Conservation (phyloP, 2,113 vertebrate species). For the Osmerus eperlanus region DNA sequence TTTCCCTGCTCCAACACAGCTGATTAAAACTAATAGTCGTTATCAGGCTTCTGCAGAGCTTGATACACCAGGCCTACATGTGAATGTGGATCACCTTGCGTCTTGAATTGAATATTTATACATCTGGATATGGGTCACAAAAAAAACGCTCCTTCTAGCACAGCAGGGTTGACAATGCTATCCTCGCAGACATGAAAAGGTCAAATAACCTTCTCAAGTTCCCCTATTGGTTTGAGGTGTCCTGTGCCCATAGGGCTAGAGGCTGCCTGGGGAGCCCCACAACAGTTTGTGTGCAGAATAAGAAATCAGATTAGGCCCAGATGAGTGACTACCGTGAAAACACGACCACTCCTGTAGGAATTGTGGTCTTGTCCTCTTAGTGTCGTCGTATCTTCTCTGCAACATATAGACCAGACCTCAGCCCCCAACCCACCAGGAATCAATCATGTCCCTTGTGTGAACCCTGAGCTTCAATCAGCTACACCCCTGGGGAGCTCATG, state of each 20-base stretch:
- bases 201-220: neutral
- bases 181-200: neutral
- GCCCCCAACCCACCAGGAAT: neutral
- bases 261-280: no score
- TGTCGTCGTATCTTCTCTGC: no score
- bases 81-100: neutral
- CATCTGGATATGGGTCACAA: constrained; percentile 2
- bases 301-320: no score
- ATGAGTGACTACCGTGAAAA: no score
- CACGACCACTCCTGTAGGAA: no score
- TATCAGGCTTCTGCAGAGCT: no score
- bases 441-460: neutral
- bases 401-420: neutral
- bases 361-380: no score
- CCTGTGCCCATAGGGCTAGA: no score
- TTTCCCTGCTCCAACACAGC: no score
- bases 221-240: neutral
- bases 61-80: neutral
- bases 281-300: no score
- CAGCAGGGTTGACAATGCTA: neutral
- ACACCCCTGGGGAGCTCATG: neutral
- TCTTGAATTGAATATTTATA: neutral
- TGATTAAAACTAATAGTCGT: no score
- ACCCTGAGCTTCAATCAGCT: neutral
- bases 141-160: neutral